phyloP scores from a whole-genome alignment of 2,888 invertebrate genomes.

The Macrosoma leucophasiata region DNA sequence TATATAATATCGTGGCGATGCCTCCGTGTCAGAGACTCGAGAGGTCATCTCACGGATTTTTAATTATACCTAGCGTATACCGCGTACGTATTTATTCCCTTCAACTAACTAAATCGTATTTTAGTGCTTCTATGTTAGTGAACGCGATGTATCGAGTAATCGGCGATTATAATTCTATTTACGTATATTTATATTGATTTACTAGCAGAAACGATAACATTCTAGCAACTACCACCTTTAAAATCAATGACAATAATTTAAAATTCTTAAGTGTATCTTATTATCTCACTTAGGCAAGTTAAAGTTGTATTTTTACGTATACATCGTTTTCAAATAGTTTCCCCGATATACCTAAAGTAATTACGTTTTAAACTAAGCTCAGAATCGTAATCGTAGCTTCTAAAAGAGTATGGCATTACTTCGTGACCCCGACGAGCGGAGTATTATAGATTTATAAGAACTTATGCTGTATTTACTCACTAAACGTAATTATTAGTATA shows the following conservation, averaged over 20 bases:
- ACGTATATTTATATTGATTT: conserved; percentile 61
- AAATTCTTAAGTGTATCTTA: conserved; percentile 69
- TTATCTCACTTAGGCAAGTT: conserved; percentile 75
- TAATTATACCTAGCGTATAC: conserved; percentile 72
- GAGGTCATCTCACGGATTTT: conserved; percentile 32
- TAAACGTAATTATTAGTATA: conserved; percentile 68
- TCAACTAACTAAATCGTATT: conserved; percentile 62
- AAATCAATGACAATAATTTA: conserved; percentile 73
- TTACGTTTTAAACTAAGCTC: conserved; percentile 66
- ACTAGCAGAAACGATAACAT: conserved; percentile 68
- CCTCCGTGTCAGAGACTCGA: conserved; percentile 24
- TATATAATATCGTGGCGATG: conserved; percentile 44
- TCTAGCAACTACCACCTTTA: conserved; percentile 66
- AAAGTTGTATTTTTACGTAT: conserved; percentile 75
- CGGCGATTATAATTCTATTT: conserved; percentile 57
- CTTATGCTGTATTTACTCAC: conserved; percentile 47
- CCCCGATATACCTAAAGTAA: conserved; percentile 53
- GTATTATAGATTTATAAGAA: conserved; percentile 20
- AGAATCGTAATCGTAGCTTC: conserved; percentile 47
- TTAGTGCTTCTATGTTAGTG: conserved; percentile 47
- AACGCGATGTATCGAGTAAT: conserved; percentile 43
- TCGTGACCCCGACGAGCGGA: conserved; percentile 22
- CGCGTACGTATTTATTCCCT: conserved; percentile 63
- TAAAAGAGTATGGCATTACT: conserved; percentile 29
- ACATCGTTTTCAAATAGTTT: conserved; percentile 72